Conservation (phyloP, 2,888 invertebrate genomes). For the Caenorhabditis uteleia region DNA sequence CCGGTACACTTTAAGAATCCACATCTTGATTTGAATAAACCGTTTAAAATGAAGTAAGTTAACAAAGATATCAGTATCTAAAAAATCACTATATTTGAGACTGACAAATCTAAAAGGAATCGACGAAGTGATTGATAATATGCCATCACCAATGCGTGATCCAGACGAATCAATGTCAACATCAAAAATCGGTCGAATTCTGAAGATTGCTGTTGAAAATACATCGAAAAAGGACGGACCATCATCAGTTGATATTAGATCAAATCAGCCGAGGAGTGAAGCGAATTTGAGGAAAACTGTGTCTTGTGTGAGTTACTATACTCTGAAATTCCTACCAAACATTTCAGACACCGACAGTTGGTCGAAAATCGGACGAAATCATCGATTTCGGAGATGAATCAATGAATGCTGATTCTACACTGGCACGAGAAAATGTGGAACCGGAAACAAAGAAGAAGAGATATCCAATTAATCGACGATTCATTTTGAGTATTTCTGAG, state of each 20-base stretch:
- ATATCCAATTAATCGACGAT: slow-evolving; percentile 6
- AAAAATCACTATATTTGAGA: neutral
- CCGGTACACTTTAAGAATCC: neutral
- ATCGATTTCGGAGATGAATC: neutral
- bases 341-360: no score
- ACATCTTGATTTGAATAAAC: slow-evolving; percentile 9
- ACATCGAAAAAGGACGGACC: slow-evolving; percentile 5
- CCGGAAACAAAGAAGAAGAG: neutral
- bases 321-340: neutral
- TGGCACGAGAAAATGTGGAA: neutral
- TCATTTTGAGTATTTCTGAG: slow-evolving; percentile 20
- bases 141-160: slow-evolving; percentile 14
- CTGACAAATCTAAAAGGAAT: slow-evolving; percentile 20
- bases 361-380: neutral
- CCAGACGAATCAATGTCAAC: slow-evolving; percentile 15
- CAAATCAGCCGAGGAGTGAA: neutral
- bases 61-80: neutral
- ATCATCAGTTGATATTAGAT: neutral
- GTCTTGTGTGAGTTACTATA: slow-evolving; percentile 11
- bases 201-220: slow-evolving; percentile 22
- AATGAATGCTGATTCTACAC: neutral
- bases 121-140: slow-evolving; percentile 15
- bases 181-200: slow-evolving; percentile 18
- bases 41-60: slow-evolving; percentile 17
- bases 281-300: slow-evolving; percentile 9